Base-by-base conservation (phyloP, 2,113 vertebrate genomes). In the Vimba vimba region DNA sequence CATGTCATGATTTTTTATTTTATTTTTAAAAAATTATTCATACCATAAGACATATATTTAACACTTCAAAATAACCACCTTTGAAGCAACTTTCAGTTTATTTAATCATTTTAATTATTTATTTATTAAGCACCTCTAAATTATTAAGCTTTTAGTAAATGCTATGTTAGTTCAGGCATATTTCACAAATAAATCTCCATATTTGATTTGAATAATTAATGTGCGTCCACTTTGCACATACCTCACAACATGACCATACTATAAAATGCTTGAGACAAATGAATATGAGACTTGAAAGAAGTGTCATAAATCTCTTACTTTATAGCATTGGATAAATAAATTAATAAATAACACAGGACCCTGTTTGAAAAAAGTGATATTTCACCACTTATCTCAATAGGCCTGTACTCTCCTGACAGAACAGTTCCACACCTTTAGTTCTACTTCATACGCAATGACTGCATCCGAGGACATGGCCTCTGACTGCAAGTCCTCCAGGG, bases 401-500 rank as follows among this genome's bases (percentile, higher is more conserved):
- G 8, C 9, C 59, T 52, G 19, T 82, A 30, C 62, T 33, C 17
- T 82, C 19, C 45, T 82, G 25, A 33, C 62, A 52, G 62, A 83
- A 83, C 19, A 55, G 33, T 39, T 73, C 69, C 23, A 25, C 21
- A 73, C 47, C 64, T 83, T 83, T 43, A 83, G 27, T 25, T 33
- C 12, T 60, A 79, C 50, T 79, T 39, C 21, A 39, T 62, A 12
- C 4, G 15, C 15, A 47, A 21, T 30, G 17, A 33, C 43, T 27
- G 45, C 62, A 30, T 68, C 60, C 0, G 12, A 82, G 62, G 15
- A 47, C 59, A 30, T 23, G 6, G 39, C 39, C 39, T 64, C 79
- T 64, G 36, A 64, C 15, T 80, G 79, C 25, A 80, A 80, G 15
- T 80, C 78, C 13, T 80, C 23, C 33, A 80, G 13, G 74, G 12